Evolutionary conservation across 2,888 invertebrate genomes (phyloP).

Genomic region (Aphrophora alni): DNA sequence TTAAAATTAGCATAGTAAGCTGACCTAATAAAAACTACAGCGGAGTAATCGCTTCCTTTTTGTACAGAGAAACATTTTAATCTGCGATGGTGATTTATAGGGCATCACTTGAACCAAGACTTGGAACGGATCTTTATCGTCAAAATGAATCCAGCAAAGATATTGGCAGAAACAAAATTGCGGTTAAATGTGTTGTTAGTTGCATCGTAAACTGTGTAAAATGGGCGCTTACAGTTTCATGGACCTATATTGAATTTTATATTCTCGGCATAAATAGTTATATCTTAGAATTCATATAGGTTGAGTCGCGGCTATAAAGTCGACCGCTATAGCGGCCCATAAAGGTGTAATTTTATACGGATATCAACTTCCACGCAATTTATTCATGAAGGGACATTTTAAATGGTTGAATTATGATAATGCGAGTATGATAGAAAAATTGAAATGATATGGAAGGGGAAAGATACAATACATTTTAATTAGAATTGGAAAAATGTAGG

Average conservation of each 20-base stretch:
- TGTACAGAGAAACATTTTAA: neutral
- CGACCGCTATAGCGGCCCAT: neutral
- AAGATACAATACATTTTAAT: too few relatives aligned
- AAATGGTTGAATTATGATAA: constrained; percentile 1
- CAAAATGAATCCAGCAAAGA: neutral
- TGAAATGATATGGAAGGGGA: neutral
- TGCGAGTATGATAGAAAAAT: neutral
- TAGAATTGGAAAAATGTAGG: too few relatives aligned
- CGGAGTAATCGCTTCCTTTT: neutral
- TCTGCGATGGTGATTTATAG: neutral
- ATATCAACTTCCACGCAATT: constrained; percentile 1
- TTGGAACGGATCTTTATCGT: neutral
- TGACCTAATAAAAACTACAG: neutral
- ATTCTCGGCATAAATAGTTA: neutral
- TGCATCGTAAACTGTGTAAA: neutral
- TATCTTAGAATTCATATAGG: neutral
- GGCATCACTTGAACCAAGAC: neutral
- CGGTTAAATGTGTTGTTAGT: neutral
- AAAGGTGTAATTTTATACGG: constrained; percentile 9
- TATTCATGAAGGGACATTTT: neutral
- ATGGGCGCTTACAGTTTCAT: neutral
- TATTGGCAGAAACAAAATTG: neutral
- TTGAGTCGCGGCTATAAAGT: neutral
- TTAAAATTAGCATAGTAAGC: constrained; percentile 1
- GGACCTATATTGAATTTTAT: neutral